Conservation (phyloP, 2,797 vertebrate genomes). For the Neosilurus mollespiculum region DNA sequence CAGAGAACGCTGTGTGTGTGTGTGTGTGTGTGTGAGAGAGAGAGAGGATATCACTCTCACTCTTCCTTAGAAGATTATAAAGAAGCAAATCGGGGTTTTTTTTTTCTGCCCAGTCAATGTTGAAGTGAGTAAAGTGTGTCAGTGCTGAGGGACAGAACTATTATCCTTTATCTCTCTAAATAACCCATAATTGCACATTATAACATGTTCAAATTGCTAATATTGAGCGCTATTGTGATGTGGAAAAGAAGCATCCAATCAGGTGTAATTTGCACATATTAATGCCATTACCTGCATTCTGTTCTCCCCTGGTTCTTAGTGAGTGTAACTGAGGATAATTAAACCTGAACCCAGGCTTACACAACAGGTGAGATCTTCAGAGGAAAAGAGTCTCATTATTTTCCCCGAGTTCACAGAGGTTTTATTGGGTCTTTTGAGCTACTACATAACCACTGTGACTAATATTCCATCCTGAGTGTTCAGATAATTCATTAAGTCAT, state of each 20-base stretch:
- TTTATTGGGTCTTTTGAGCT: neutral
- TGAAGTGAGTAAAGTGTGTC: conserved; percentile 49
- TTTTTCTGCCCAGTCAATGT: neutral
- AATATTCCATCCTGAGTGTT: neutral
- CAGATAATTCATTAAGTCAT: neutral
- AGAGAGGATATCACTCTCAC: neutral
- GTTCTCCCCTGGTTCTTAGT: conserved; percentile 47
- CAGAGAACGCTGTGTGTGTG: neutral
- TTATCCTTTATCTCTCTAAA: conserved; percentile 63
- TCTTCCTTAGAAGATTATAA: neutral
- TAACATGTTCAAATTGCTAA: conserved; percentile 68
- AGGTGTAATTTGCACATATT: conserved; percentile 69
- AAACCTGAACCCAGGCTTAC: conserved; percentile 54
- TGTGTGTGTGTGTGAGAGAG: conserved; percentile 20
- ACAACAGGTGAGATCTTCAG: conserved; percentile 36
- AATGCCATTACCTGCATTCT: conserved; percentile 54
- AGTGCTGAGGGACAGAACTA: conserved; percentile 51
- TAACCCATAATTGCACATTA: conserved; percentile 66
- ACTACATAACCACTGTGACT: neutral
- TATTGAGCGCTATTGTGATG: conserved; percentile 66
- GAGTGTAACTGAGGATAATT: conserved; percentile 49
- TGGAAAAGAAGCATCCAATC: conserved; percentile 66
- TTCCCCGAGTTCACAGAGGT: neutral
- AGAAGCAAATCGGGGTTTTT: neutral
- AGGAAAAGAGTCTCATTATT: conserved; percentile 35